phyloP scores from a whole-genome alignment of 1,140 invertebrate genomes.

The Chironomus striatipennis region DNA sequence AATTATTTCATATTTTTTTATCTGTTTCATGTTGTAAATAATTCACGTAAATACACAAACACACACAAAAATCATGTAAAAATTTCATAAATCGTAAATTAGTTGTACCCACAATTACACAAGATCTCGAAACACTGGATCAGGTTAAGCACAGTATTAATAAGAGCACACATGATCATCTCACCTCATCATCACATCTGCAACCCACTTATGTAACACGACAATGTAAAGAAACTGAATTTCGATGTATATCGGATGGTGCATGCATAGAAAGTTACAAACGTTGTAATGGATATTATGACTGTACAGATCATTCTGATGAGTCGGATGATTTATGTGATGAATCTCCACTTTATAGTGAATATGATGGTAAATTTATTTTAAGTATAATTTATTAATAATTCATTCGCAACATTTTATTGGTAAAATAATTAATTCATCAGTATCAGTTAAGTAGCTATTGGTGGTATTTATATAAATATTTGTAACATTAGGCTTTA shows the following conservation, averaged over 20 bases:
- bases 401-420: too few species aligned
- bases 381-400: neutral
- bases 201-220: slow-evolving; percentile 5
- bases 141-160: too few species aligned
- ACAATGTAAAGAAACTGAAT: slow-evolving; percentile 28
- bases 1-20: neutral
- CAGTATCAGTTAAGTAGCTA: too few species aligned
- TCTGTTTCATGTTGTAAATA: neutral
- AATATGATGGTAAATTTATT: neutral
- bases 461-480: neutral
- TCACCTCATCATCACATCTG: neutral
- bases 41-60: neutral
- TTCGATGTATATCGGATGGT: slow-evolving; percentile 34
- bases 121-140: neutral
- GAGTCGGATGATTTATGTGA: slow-evolving; percentile 62
- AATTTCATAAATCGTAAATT: neutral
- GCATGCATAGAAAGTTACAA: slow-evolving; percentile 33
- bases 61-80: neutral
- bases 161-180: too few species aligned
- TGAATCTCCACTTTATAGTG: slow-evolving; percentile 11
- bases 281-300: slow-evolving; percentile 67
- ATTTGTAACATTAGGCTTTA: neutral
- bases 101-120: neutral
- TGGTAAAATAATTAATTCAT: too few species aligned
- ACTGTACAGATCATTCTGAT: slow-evolving; percentile 77